Percentiles rank a stretch among this genome's conserved stretches.
These are phyloP conservation scores for Pachycephus smyrnensis DNA, from an alignment of 2,888 invertebrate species.

Conservation along the genomic window DNA sequence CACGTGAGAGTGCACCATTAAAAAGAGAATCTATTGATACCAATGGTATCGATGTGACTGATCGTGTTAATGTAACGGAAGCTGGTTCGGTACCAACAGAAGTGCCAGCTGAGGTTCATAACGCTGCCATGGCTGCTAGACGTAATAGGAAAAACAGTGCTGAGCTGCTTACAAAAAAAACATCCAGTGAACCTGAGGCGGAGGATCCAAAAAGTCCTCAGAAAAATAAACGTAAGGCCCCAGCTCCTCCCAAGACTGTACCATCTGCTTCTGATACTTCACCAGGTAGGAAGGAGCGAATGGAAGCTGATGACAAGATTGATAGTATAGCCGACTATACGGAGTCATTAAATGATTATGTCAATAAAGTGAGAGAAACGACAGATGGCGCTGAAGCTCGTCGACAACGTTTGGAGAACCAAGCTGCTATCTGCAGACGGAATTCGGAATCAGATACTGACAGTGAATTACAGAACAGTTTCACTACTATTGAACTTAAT, in stretches of 20 bases:
- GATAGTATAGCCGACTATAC: slow-evolving; percentile 53
- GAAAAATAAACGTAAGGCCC: slow-evolving; percentile 77
- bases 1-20: slow-evolving; percentile 45
- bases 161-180: slow-evolving; percentile 34
- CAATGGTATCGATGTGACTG: slow-evolving; percentile 40
- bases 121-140: slow-evolving; percentile 78
- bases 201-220: slow-evolving; percentile 70
- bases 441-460: slow-evolving; percentile 69
- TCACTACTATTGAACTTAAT: slow-evolving; percentile 79
- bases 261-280: background rate
- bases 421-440: slow-evolving; percentile 35
- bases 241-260: slow-evolving; percentile 74
- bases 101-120: slow-evolving; percentile 78
- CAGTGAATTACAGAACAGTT: slow-evolving; percentile 63
- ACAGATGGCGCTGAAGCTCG: slow-evolving; percentile 32
- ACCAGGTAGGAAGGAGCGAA: slow-evolving; percentile 1
- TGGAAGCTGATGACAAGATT: slow-evolving; percentile 43
- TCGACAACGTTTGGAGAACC: slow-evolving; percentile 27
- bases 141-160: slow-evolving; percentile 73
- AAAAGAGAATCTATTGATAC: slow-evolving; percentile 28
- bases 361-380: slow-evolving; percentile 40
- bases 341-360: slow-evolving; percentile 48
- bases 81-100: slow-evolving; percentile 75
- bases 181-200: slow-evolving; percentile 30
- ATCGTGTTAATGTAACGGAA: slow-evolving; percentile 56